Evolutionary conservation across 2,888 invertebrate genomes (phyloP).

Genomic region (Netelia virgata): DNA sequence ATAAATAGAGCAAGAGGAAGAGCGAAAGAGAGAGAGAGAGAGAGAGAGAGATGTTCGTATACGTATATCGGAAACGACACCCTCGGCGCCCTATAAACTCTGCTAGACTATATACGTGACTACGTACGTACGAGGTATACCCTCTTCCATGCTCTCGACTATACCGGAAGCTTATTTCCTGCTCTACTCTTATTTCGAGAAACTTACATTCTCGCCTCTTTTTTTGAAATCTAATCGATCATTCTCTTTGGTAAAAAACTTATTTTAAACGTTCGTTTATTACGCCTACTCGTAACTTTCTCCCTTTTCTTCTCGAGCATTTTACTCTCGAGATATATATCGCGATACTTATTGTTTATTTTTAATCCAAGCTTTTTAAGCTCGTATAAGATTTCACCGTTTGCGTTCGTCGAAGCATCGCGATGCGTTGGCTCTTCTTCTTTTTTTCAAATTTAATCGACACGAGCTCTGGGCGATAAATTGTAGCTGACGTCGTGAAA

Average conservation of each 20-base stretch:
- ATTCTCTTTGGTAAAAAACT: neutral
- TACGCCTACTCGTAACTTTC: too few species aligned
- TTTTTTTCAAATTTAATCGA: slow-evolving; percentile 6
- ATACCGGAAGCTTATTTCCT: slow-evolving; percentile 24
- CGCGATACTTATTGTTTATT: too few species aligned
- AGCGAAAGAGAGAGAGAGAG: too few species aligned
- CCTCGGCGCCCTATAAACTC: slow-evolving; percentile 51
- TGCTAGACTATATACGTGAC: neutral
- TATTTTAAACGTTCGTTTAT: too few species aligned
- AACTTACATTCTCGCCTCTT: slow-evolving; percentile 33
- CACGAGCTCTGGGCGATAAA: slow-evolving; percentile 51
- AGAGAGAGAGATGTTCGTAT: neutral
- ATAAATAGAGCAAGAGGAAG: neutral
- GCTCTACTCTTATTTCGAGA: neutral
- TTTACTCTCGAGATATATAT: too few species aligned
- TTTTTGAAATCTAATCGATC: slow-evolving; percentile 15
- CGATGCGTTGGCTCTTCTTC: neutral
- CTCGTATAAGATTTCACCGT: too few species aligned
- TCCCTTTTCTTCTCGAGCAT: too few species aligned
- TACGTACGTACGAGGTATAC: neutral
- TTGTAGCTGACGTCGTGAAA: slow-evolving; percentile 54
- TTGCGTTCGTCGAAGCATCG: too few species aligned
- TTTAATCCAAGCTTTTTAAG: too few species aligned
- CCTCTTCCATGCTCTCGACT: neutral
- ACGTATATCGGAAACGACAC: slow-evolving; percentile 8